Percentiles rank a stretch among this genome's conserved stretches.
These are phyloP conservation scores for Drosophila saltans DNA, from an alignment of 1,140 invertebrate genomes.

Conservation along the genomic window DNA sequence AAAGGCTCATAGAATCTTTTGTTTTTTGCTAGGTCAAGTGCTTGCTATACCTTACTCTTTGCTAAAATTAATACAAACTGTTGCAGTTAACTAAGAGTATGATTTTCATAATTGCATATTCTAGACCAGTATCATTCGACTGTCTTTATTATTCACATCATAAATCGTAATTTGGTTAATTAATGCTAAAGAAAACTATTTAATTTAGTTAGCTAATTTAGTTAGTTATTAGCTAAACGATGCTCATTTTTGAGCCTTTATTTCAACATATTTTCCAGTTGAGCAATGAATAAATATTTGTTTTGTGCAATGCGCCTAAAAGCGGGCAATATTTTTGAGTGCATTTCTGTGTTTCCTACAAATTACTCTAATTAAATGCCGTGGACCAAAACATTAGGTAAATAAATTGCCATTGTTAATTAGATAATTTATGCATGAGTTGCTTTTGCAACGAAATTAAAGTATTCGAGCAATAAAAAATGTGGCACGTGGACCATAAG, in stretches of 20 bases:
- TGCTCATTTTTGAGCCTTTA: conserved; percentile 35
- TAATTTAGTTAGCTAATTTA: conserved; percentile 68
- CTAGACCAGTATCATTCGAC: too few relatives aligned
- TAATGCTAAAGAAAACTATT: conserved; percentile 41
- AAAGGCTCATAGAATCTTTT: too few relatives aligned
- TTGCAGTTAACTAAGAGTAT: too few relatives aligned
- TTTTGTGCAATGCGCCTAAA: not conserved
- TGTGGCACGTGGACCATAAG: conserved; percentile 36
- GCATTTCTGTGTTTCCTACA: conserved; percentile 32
- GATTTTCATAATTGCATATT: too few relatives aligned
- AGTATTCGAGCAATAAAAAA: conserved; percentile 13
- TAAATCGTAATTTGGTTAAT: conserved; percentile 39
- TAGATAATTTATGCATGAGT: conserved; percentile 45
- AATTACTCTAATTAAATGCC: conserved; percentile 72
- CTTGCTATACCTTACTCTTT: too few relatives aligned
- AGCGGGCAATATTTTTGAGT: conserved; percentile 10
- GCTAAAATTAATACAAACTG: too few relatives aligned
- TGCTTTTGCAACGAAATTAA: conserved; percentile 10
- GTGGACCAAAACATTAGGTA: conserved; percentile 8
- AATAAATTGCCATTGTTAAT: conserved; percentile 51
- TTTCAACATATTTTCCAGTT: not conserved
- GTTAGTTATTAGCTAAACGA: conserved; percentile 52
- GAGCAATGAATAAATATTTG: conserved; percentile 58
- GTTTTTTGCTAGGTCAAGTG: too few relatives aligned
- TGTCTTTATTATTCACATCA: not conserved